phyloP scores from a whole-genome alignment of 2,113 vertebrate genomes.

The Anolis sagrei region DNA sequence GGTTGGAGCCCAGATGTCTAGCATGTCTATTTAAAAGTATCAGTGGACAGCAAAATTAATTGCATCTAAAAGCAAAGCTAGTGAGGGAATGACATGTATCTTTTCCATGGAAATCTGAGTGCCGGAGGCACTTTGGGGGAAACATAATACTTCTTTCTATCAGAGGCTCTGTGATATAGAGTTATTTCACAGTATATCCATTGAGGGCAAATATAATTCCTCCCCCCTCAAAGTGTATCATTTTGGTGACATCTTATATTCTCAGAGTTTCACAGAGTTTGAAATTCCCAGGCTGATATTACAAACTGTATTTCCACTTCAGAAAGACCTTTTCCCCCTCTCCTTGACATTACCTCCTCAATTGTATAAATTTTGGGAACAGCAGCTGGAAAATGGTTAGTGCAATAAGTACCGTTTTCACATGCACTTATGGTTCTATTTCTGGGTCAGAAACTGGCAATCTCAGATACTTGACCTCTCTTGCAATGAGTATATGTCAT shows the following conservation, averaged over 20 bases:
- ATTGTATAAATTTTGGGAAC: slow-evolving; percentile 8
- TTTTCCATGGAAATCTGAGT: neutral
- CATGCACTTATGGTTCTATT: neutral
- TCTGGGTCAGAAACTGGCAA: neutral
- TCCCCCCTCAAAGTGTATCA: neutral
- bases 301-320: neutral
- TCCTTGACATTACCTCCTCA: neutral
- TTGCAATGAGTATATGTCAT: neutral
- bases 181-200: neutral
- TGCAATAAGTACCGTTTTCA: neutral
- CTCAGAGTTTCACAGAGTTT: neutral
- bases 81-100: neutral
- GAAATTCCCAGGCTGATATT: slow-evolving; percentile 8
- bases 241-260: slow-evolving; percentile 7
- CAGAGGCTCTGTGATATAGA: neutral
- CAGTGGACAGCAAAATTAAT: neutral
- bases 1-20: neutral
- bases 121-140: neutral
- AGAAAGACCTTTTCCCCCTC: neutral
- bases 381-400: neutral
- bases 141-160: slow-evolving; percentile 3
- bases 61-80: neutral
- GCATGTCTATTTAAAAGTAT: neutral
- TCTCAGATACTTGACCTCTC: slow-evolving; percentile 18
- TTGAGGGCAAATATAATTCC: neutral